Conservation (phyloP, 2,888 invertebrate genomes). For the Lysandra bellargus region DNA sequence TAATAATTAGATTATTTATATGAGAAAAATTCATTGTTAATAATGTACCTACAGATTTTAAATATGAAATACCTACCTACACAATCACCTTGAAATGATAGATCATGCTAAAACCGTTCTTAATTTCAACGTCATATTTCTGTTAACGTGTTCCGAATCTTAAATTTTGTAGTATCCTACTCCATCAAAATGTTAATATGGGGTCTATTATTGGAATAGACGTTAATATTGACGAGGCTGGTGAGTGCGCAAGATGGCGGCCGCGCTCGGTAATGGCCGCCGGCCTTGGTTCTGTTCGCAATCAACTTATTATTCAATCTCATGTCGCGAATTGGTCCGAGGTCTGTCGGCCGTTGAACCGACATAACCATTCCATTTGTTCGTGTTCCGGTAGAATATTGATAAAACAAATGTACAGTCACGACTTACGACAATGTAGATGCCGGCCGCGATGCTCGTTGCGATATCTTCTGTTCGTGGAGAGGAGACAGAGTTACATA, state of each 20-base stretch:
- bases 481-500: conserved; percentile 34
- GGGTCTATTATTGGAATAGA: not conserved
- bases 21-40: too few relatives aligned
- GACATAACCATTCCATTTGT: conserved; percentile 56
- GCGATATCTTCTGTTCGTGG: conserved; percentile 12
- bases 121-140: not conserved
- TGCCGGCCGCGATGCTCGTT: conserved; percentile 7
- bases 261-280: conserved; percentile 65
- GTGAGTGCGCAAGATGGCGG: conserved; percentile 65
- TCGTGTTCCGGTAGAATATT: conserved; percentile 37
- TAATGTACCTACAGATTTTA: too few relatives aligned
- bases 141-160: not conserved
- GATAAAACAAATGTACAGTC: conserved; percentile 29
- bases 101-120: not conserved
- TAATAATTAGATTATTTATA: too few relatives aligned
- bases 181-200: not conserved
- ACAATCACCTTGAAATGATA: not conserved
- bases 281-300: conserved; percentile 75
- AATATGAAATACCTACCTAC: not conserved
- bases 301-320: conserved; percentile 81
- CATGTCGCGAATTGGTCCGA: conserved; percentile 80
- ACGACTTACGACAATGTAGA: conserved; percentile 24
- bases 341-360: conserved; percentile 72
- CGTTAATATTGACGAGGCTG: conserved; percentile 47
- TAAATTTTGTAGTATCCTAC: not conserved